phyloP scores from a whole-genome alignment of 2,113 vertebrate species.

The Cisticola juncidis region DNA sequence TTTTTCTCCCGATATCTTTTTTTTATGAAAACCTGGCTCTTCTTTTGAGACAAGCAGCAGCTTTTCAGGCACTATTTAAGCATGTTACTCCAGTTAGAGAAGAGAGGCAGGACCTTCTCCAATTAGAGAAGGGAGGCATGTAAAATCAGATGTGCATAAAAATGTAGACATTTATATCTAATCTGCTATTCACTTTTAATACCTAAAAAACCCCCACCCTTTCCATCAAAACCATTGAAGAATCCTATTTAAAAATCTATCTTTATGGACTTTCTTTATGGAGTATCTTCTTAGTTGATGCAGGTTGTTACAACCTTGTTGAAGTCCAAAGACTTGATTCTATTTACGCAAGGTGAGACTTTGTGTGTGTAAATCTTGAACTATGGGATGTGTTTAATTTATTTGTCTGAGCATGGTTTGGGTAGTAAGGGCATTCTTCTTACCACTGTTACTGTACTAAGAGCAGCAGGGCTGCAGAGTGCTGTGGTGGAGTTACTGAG shows the following conservation, averaged over 20 bases:
- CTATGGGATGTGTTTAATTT: neutral
- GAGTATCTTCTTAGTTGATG: neutral
- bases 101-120: neutral
- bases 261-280: neutral
- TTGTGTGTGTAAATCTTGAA: neutral
- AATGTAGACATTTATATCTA: neutral
- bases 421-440: neutral
- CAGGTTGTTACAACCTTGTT: neutral
- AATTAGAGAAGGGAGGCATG: neutral
- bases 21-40: neutral
- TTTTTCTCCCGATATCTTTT: neutral
- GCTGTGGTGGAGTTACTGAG: neutral
- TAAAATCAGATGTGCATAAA: neutral
- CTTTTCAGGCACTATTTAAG: neutral
- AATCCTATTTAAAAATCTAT: neutral
- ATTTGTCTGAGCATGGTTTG: neutral
- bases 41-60: neutral
- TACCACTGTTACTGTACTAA: fast-evolving
- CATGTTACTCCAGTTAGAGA: neutral
- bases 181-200: neutral
- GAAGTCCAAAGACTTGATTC: neutral
- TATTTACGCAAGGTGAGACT: neutral
- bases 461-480: neutral
- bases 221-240: neutral
- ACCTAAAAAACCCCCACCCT: neutral